Conservation (phyloP, 2,113 vertebrate genomes). For the Ptychochromis oligacanthus region DNA sequence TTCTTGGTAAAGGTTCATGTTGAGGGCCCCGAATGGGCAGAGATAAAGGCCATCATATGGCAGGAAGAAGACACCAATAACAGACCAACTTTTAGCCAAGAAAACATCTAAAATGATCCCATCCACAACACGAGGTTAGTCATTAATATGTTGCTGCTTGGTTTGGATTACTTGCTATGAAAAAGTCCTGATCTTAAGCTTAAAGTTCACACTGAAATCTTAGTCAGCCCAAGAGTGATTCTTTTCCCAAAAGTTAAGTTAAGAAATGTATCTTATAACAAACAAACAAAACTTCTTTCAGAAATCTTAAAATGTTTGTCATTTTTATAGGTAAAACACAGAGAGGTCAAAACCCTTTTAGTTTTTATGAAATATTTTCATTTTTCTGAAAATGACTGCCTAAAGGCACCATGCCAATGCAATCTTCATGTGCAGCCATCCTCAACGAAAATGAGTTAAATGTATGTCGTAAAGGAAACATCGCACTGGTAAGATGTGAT, state of each 20-base stretch:
- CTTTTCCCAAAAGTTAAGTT: too few relatives aligned
- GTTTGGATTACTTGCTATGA: too few relatives aligned
- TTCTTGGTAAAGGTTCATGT: too few relatives aligned
- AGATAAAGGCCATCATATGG: too few relatives aligned
- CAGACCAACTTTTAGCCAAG: too few relatives aligned
- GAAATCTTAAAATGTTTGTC: not conserved
- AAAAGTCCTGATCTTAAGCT: too few relatives aligned
- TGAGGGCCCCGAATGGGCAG: too few relatives aligned
- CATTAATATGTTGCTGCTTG: too few relatives aligned
- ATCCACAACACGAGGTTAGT: not conserved
- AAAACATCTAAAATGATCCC: not conserved
- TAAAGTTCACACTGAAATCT: too few relatives aligned
- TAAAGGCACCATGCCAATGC: slow-evolving; percentile 41
- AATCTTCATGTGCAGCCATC: slow-evolving; percentile 48
- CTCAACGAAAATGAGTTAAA: slow-evolving; percentile 46
- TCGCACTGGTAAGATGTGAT: slow-evolving; percentile 16
- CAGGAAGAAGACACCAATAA: too few relatives aligned
- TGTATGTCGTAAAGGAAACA: slow-evolving; percentile 26
- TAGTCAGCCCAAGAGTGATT: too few relatives aligned
- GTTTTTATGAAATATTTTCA: slow-evolving; percentile 41
- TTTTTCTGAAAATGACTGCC: slow-evolving; percentile 40
- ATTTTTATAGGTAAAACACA: slow-evolving; percentile 13
- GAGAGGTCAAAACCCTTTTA: slow-evolving; percentile 16
- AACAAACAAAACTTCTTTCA: not conserved
- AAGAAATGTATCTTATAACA: not conserved